A percentile compares a stretch with the other conserved stretches of the same genome.
Evolutionary conservation across 2,888 invertebrate genomes (phyloP).

Genomic region (Villa cingulata): DNA sequence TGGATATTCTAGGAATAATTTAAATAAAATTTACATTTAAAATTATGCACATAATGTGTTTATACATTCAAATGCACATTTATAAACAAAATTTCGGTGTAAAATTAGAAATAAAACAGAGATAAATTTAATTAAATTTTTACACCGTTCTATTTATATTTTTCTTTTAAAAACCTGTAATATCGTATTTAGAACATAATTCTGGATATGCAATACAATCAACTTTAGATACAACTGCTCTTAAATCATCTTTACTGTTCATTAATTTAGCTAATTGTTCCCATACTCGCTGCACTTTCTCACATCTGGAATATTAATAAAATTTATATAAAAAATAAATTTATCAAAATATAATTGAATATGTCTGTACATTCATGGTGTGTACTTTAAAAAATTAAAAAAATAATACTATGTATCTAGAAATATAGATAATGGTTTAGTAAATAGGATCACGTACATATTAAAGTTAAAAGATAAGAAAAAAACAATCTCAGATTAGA

Average conservation of each 20-base stretch:
- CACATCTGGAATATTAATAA: conserved; percentile 73
- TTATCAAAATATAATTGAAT: not conserved
- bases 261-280: conserved; percentile 63
- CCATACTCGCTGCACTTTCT: conserved; percentile 71
- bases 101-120: too few relatives aligned
- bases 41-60: not conserved
- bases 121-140: too few relatives aligned
- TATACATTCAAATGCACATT: too few relatives aligned
- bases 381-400: too few relatives aligned
- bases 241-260: conserved; percentile 46
- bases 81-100: too few relatives aligned
- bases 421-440: too few relatives aligned
- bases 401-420: too few relatives aligned
- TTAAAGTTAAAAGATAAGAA: too few relatives aligned
- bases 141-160: not conserved
- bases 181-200: conserved; percentile 62
- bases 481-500: too few relatives aligned
- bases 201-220: conserved; percentile 68
- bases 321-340: not conserved
- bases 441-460: too few relatives aligned
- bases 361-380: too few relatives aligned
- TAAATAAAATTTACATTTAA: too few relatives aligned
- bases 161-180: conserved; percentile 36
- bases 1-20: conserved; percentile 60
- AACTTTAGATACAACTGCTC: conserved; percentile 63